Evolutionary conservation across 2,797 vertebrate species (phyloP).

Genomic region (Chromis chromis): DNA sequence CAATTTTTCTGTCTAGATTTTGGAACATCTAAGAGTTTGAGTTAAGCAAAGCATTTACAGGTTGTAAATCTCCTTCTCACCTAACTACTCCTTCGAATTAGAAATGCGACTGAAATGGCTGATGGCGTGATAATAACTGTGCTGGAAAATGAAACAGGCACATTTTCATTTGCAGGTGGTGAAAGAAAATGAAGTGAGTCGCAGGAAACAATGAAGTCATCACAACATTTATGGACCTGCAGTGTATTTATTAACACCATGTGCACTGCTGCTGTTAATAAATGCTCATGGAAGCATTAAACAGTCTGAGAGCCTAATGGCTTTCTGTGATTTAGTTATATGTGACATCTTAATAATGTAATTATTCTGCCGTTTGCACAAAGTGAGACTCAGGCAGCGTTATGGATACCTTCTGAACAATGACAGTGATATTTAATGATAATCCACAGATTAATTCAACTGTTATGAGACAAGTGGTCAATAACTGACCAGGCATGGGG

Average conservation of each 20-base stretch:
- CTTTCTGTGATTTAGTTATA: slow-evolving; percentile 32
- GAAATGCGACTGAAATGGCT: background rate
- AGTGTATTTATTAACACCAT: slow-evolving; percentile 17
- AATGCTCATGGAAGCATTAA: slow-evolving; percentile 39
- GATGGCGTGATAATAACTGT: background rate
- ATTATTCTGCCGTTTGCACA: slow-evolving; percentile 26
- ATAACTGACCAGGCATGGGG: background rate
- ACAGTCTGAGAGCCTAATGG: slow-evolving; percentile 28
- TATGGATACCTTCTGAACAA: slow-evolving; percentile 1
- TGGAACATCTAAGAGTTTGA: too few species aligned
- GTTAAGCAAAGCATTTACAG: too few species aligned
- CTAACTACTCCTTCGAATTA: background rate
- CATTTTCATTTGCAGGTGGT: slow-evolving; percentile 6
- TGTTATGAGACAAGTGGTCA: background rate
- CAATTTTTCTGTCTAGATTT: too few species aligned
- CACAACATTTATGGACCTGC: background rate
- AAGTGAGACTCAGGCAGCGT: background rate
- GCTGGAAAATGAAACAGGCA: background rate
- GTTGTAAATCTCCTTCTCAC: too few species aligned
- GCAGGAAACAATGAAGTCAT: slow-evolving; percentile 31
- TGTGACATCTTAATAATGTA: slow-evolving; percentile 37
- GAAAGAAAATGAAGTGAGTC: background rate
- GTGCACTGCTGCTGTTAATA: slow-evolving; percentile 34
- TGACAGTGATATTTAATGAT: background rate
- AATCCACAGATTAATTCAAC: background rate